Conservation (phyloP, 2,888 invertebrate species). For the Schrankia costaestrigalis region DNA sequence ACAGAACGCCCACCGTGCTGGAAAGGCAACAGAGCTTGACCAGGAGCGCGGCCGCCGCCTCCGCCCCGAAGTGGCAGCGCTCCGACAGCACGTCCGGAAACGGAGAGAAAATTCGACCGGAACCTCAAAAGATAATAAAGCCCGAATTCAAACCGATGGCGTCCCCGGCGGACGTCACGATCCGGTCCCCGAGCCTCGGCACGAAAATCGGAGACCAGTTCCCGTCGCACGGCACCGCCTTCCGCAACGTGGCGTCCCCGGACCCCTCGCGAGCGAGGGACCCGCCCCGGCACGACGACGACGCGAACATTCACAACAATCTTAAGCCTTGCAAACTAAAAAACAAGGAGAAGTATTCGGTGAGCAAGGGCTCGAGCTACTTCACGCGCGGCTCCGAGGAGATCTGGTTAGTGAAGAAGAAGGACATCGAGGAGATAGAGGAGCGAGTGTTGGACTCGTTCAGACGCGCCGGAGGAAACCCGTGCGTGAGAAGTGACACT, state of each 20-base stretch:
- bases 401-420: slow-evolving; percentile 77
- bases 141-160: slow-evolving; percentile 71
- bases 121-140: slow-evolving; percentile 69
- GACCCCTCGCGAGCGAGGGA: slow-evolving; percentile 46
- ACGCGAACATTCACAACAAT: slow-evolving; percentile 57
- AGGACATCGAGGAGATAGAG: slow-evolving; percentile 74
- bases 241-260: slow-evolving; percentile 69
- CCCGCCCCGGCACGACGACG: slow-evolving; percentile 47
- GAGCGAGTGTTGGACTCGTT: slow-evolving; percentile 72
- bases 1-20: slow-evolving; percentile 23
- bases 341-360: slow-evolving; percentile 63
- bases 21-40: slow-evolving; percentile 49
- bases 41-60: slow-evolving; percentile 32
- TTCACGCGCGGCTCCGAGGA: slow-evolving; percentile 73
- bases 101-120: slow-evolving; percentile 50
- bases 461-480: slow-evolving; percentile 59
- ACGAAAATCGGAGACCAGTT: slow-evolving; percentile 67
- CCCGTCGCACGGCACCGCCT: slow-evolving; percentile 72
- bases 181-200: slow-evolving; percentile 70
- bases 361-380: slow-evolving; percentile 72
- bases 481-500: slow-evolving; percentile 40
- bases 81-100: slow-evolving; percentile 42
- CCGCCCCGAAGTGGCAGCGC: slow-evolving; percentile 53
- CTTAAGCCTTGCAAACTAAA: slow-evolving; percentile 65
- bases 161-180: slow-evolving; percentile 64